Conservation (phyloP, 2,888 invertebrate species). For the Monochamus alternatus region DNA sequence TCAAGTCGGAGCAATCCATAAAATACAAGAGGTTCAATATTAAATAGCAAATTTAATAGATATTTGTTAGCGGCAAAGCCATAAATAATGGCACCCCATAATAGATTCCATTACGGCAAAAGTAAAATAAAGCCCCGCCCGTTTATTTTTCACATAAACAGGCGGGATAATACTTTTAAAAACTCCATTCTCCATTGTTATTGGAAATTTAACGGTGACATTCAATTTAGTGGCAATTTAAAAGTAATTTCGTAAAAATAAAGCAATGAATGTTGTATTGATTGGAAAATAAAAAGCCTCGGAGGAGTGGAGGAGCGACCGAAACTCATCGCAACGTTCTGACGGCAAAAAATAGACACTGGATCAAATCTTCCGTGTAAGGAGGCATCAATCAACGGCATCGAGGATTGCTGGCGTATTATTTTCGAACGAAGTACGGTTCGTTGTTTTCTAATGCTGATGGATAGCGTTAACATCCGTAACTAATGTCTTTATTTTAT, state of each 20-base stretch:
- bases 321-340: constrained; percentile 31
- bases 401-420: constrained; percentile 35
- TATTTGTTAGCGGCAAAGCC: constrained; percentile 31
- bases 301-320: constrained; percentile 24
- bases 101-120: constrained; percentile 40
- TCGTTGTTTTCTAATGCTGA: constrained; percentile 18
- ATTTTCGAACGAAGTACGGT: constrained; percentile 14
- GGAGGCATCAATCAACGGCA: constrained; percentile 60
- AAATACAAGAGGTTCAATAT: constrained; percentile 15
- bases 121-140: constrained; percentile 41
- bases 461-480: constrained; percentile 10
- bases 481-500: constrained; percentile 3
- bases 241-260: constrained; percentile 64
- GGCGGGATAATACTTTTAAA: constrained; percentile 42
- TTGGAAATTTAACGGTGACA: constrained; percentile 58
- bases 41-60: constrained; percentile 34
- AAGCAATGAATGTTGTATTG: constrained; percentile 45
- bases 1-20: constrained; percentile 4
- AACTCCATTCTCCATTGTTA: constrained; percentile 53
- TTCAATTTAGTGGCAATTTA: constrained; percentile 64
- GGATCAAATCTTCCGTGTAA: constrained; percentile 57
- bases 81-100: constrained; percentile 40
- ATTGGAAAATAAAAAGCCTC: constrained; percentile 33
- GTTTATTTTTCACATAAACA: constrained; percentile 44
- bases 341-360: constrained; percentile 35